These are phyloP conservation scores for Drosophila pegasa DNA, from an alignment of 2,888 invertebrate species.

Conservation along the genomic window DNA sequence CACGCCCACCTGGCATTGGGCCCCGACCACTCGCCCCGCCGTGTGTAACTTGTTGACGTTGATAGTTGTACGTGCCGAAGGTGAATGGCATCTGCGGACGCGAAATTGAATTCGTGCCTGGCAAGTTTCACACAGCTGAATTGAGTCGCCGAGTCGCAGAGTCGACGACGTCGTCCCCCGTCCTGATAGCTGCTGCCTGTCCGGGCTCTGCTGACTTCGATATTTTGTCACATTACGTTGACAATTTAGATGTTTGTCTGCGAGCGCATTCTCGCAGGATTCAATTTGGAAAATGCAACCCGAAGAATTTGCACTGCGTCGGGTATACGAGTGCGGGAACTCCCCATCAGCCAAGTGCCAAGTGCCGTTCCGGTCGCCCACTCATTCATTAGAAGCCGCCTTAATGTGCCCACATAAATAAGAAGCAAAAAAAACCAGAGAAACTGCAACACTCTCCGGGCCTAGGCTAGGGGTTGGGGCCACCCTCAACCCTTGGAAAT, in stretches of 20 bases:
- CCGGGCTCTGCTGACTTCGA: constrained; percentile 71
- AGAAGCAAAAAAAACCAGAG: not conserved
- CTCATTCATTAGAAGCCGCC: constrained; percentile 58
- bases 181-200: constrained; percentile 10
- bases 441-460: constrained; percentile 54
- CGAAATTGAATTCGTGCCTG: constrained; percentile 81
- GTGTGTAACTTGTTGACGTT: constrained; percentile 78
- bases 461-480: constrained; percentile 3
- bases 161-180: constrained; percentile 23
- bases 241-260: constrained; percentile 81
- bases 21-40: not conserved
- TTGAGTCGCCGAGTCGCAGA: constrained; percentile 60
- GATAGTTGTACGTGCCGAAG: constrained; percentile 81
- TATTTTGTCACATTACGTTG: constrained; percentile 81
- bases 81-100: constrained; percentile 81
- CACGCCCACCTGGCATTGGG: constrained; percentile 50
- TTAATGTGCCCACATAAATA: constrained; percentile 47
- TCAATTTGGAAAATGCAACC: constrained; percentile 71
- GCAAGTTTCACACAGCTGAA: constrained; percentile 62
- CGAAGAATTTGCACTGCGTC: constrained; percentile 59
- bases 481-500: constrained; percentile 29
- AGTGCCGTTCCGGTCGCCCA: not conserved
- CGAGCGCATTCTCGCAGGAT: constrained; percentile 69
- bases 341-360: not conserved
- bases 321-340: constrained; percentile 4